A percentile compares a stretch with the other conserved stretches of the same genome.
Evolutionary conservation across 2,797 vertebrate species (phyloP).

Genomic region (Hippocampus kuda): DNA sequence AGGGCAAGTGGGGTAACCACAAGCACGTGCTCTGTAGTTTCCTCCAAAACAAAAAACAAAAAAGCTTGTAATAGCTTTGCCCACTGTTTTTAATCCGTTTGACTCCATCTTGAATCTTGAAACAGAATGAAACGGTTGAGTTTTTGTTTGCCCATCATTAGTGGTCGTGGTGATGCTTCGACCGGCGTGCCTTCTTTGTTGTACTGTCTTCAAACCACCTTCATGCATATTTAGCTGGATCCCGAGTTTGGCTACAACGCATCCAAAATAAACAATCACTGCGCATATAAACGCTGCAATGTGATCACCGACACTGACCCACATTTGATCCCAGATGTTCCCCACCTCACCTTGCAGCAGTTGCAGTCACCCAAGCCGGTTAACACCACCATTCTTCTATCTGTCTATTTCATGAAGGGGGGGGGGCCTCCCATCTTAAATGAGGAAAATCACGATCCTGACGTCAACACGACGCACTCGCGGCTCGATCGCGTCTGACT

Average conservation of each 20-base stretch:
- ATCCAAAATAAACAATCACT: constrained; percentile 10
- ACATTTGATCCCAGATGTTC: constrained; percentile 44
- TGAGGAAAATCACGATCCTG: not conserved
- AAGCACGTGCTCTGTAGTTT: constrained; percentile 22
- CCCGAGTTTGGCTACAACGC: constrained; percentile 24
- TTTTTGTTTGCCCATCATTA: not conserved
- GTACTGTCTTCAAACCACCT: constrained; percentile 44
- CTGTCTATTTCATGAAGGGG: not conserved
- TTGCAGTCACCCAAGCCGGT: constrained; percentile 8
- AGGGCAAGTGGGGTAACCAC: not conserved
- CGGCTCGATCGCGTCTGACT: constrained; percentile 7
- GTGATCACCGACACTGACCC: constrained; percentile 22
- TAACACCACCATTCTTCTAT: constrained; percentile 22
- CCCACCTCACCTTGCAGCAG: constrained; percentile 37
- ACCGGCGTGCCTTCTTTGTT: constrained; percentile 49
- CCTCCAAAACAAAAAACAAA: not conserved
- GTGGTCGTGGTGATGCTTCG: constrained; percentile 18
- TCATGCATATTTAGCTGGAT: constrained; percentile 46
- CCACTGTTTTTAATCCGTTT: not conserved
- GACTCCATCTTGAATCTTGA: not conserved
- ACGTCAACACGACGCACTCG: not conserved
- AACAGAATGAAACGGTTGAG: not conserved
- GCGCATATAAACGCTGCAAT: not conserved
- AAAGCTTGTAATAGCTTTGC: not conserved
- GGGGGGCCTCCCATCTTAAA: not conserved